Evolutionary conservation across 2,113 vertebrate species (phyloP).

Genomic region (Colistium nudipinnis): DNA sequence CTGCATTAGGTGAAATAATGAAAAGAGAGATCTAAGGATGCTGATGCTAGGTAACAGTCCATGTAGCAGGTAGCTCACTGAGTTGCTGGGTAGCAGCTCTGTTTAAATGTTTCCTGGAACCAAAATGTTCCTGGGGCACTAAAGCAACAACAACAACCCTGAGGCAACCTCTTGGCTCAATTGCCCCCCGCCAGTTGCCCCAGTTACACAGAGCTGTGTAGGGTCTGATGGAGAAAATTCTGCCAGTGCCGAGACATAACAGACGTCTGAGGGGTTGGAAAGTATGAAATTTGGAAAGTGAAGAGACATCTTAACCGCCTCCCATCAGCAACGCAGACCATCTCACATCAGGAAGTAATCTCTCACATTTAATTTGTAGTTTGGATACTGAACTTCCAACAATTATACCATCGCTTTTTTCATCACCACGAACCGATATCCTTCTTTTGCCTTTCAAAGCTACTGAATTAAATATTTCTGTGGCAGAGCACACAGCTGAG

Average conservation of each 20-base stretch:
- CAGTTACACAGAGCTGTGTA: conserved; percentile 30
- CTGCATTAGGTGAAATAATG: conserved; percentile 1
- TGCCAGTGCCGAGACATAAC: neutral
- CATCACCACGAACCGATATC: conserved; percentile 55
- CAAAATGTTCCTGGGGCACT: conserved; percentile 10
- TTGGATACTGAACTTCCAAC: conserved; percentile 54
- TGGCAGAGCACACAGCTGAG: conserved; percentile 40
- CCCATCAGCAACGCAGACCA: conserved; percentile 44
- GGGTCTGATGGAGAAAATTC: conserved; percentile 47
- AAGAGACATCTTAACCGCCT: conserved; percentile 40
- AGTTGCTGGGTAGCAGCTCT: conserved; percentile 15
- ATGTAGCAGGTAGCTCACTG: conserved; percentile 25
- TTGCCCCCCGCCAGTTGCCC: conserved; percentile 27
- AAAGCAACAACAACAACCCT: conserved; percentile 17
- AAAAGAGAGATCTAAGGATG: conserved; percentile 14
- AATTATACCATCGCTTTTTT: conserved; percentile 50
- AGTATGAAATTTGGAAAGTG: conserved; percentile 46
- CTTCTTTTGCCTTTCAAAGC: conserved; percentile 40
- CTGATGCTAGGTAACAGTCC: neutral
- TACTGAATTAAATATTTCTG: conserved; percentile 35
- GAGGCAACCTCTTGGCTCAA: conserved; percentile 52
- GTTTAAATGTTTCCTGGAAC: conserved; percentile 52
- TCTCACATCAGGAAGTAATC: conserved; percentile 60
- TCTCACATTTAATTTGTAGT: conserved; percentile 54
- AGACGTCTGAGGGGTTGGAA: conserved; percentile 54